Evolutionary conservation across 2,888 invertebrate species (phyloP), one percentile per base, ranked within the genome.

Genomic region (Eumerus sabulonum): DNA sequence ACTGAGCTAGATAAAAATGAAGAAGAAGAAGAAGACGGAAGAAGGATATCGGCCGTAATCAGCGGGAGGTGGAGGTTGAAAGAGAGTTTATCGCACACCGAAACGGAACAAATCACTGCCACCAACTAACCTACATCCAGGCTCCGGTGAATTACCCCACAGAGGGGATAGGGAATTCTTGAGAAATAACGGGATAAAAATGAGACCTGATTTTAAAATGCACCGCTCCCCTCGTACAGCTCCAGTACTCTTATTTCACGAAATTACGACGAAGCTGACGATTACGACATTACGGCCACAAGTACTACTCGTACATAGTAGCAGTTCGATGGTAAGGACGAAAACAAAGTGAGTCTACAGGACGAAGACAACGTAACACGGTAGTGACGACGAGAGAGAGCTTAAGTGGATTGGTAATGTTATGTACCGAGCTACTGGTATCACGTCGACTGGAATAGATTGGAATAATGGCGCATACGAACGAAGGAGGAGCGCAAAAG

Each of bases 71-170:
- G 27, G 7, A 57, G 63, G 67, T 63, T 48, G 54, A 56, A 19
- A 44, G 54, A 60, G 63, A 66, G 74, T 70, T 79, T 79, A 79
- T 79, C 74, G 74, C 64, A 68, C 53, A 64, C 50, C 66, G 56
- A 17, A 79, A 79, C 64, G 74, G 74, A 74, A 79, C 79, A 79
- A 79, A 79, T 79, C 79, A 79, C 79, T 70, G 74, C 79, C 74
- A 74, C 74, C 64, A 64, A 74, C 63, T 74, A 79, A 74, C 79
- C 79, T 70, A 79, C 70, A 79, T 74, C 64, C 64, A 38, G 36
- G 59, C 35, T 50, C 53, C 45, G 68, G 53, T 64, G 59, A 54
- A 64, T 67, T 67, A 63, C 3, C 59, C 47, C 27, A 68, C 16
- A 48, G 72, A 57, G 47, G 64, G 47, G 53, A 19, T 42, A 16